These are phyloP conservation scores for Brachyistius frenatus DNA, from an alignment of 2,113 vertebrate species.

Conservation along the genomic window DNA sequence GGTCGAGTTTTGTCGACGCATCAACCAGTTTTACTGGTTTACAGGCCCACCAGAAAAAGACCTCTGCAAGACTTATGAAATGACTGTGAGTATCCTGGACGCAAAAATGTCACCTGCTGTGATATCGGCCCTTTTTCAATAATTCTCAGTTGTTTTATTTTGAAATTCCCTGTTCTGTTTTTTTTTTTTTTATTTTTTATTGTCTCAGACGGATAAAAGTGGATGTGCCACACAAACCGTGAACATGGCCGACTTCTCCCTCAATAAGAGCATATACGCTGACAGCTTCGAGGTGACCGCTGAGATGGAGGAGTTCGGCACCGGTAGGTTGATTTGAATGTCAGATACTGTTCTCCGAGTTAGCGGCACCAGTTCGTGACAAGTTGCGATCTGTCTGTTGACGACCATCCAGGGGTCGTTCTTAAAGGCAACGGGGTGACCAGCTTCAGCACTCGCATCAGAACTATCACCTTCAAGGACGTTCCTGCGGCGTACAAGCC, in stretches of 20 bases:
- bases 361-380: neutral
- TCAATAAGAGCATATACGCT: neutral
- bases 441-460: conserved; percentile 45
- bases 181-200: neutral
- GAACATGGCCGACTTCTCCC: conserved; percentile 37
- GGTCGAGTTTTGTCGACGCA: conserved; percentile 57
- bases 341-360: fast-evolving
- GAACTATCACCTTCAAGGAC: conserved; percentile 66
- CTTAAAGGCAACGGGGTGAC: conserved; percentile 34
- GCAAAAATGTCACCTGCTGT: neutral
- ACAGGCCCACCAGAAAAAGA: fast-evolving
- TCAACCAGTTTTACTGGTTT: conserved; percentile 10
- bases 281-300: conserved; percentile 50
- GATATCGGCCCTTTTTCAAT: neutral
- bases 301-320: conserved; percentile 79
- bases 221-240: conserved; percentile 75
- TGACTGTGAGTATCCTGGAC: conserved; percentile 65
- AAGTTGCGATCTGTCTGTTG: conserved; percentile 10
- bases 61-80: conserved; percentile 63
- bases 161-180: too few relatives aligned
- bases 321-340: conserved; percentile 66
- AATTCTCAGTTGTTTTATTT: neutral
- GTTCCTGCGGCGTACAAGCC: conserved; percentile 60
- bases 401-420: conserved; percentile 63
- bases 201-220: conserved; percentile 74